Percentiles rank a stretch among this genome's conserved stretches.
phyloP scores from a whole-genome alignment of 2,888 invertebrate genomes.

The Tinea trinotella region DNA sequence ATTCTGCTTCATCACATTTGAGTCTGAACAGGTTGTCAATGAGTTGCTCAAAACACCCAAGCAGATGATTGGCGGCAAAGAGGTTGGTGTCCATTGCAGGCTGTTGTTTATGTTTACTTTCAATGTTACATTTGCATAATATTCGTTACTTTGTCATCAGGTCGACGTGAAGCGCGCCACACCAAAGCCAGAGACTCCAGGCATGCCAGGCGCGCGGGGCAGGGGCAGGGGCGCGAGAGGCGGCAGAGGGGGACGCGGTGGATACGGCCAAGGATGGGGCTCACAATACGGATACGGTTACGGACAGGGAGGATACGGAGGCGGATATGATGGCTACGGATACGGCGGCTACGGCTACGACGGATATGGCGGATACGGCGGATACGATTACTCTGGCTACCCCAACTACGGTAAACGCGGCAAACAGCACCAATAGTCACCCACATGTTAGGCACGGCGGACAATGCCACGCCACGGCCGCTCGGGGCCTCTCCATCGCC shows the following conservation, averaged over 20 bases:
- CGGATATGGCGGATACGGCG: slow-evolving; percentile 84
- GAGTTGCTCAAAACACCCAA: slow-evolving; percentile 93
- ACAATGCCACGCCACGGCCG: not conserved
- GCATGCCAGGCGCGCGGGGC: slow-evolving; percentile 78
- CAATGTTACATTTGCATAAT: too few relatives aligned
- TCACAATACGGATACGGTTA: slow-evolving; percentile 79
- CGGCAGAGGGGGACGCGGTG: slow-evolving; percentile 80
- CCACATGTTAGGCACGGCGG: not conserved
- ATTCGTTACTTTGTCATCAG: too few relatives aligned
- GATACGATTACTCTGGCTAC: slow-evolving; percentile 86
- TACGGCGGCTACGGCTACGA: slow-evolving; percentile 82
- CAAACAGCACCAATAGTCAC: slow-evolving; percentile 42
- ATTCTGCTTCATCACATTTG: slow-evolving; percentile 98
- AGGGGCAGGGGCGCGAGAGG: slow-evolving; percentile 78
- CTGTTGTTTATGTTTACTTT: not conserved
- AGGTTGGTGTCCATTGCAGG: slow-evolving; percentile 77
- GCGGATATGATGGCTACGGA: slow-evolving; percentile 83
- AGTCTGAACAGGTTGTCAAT: slow-evolving; percentile 94
- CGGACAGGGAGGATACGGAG: slow-evolving; percentile 79
- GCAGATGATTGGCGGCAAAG: slow-evolving; percentile 93
- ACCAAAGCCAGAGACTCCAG: slow-evolving; percentile 86
- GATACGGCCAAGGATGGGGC: slow-evolving; percentile 76
- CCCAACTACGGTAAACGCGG: slow-evolving; percentile 84
- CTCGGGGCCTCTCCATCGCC: not conserved
- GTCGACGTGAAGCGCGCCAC: slow-evolving; percentile 97